phyloP scores from a whole-genome alignment of 2,113 vertebrate species.

The Spheniscus mendiculus region DNA sequence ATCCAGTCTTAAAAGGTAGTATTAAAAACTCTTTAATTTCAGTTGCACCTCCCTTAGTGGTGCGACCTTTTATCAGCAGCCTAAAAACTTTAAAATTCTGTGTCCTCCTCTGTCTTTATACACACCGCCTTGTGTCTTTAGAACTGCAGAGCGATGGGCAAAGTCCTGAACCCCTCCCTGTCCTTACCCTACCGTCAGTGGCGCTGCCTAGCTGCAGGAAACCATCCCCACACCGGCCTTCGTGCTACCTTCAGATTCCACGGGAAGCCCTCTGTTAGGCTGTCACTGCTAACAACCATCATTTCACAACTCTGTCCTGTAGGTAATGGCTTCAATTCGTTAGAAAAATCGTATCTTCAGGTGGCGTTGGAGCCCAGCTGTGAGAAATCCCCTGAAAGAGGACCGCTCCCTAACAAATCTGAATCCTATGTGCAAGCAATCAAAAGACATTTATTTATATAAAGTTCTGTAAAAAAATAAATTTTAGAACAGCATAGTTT shows the following conservation, averaged over 20 bases:
- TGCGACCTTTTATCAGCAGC: background rate
- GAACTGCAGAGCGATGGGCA: background rate
- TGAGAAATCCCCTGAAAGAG: constrained; percentile 26
- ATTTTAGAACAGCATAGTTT: constrained; percentile 78
- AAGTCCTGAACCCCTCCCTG: background rate
- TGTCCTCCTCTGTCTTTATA: background rate
- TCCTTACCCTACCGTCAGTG: background rate
- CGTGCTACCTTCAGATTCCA: background rate
- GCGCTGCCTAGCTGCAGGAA: background rate
- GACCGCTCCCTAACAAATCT: constrained; percentile 71
- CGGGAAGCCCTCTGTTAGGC: background rate
- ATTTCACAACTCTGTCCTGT: background rate
- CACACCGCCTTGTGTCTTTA: background rate
- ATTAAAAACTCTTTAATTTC: background rate
- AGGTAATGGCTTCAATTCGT: background rate
- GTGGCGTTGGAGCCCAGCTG: constrained; percentile 9
- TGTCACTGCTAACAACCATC: background rate
- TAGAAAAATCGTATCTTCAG: background rate
- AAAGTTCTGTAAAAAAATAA: constrained; percentile 86
- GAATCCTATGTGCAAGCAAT: constrained; percentile 73
- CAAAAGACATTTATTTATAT: constrained; percentile 81
- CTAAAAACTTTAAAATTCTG: background rate
- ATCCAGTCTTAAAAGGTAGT: constrained; percentile 55
- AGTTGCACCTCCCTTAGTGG: background rate
- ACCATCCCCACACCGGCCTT: background rate